These are phyloP conservation scores for Cyclopterus lumpus DNA, from an alignment of 2,797 vertebrate species.

Conservation along the genomic window DNA sequence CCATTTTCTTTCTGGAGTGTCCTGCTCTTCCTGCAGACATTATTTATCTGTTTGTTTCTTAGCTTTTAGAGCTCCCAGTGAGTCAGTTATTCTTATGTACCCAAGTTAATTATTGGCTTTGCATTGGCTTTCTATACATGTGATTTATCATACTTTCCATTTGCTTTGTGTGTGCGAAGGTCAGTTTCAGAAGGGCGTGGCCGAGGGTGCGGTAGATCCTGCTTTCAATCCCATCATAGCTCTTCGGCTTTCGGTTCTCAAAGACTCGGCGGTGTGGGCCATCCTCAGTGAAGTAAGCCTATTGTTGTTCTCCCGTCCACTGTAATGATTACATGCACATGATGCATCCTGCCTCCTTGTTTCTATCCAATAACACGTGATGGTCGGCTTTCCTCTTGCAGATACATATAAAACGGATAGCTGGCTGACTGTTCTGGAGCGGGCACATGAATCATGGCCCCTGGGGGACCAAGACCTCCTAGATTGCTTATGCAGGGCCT, in stretches of 20 bases:
- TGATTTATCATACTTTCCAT: not conserved
- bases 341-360: not conserved
- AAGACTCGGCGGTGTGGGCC: conserved; percentile 96
- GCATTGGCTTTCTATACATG: not conserved
- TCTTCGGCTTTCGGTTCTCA: conserved; percentile 91
- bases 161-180: conserved; percentile 76
- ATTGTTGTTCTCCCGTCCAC: conserved; percentile 20
- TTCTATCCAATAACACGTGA: conserved; percentile 10
- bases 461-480: conserved; percentile 57
- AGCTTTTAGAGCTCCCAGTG: too few species aligned
- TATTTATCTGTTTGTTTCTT: too few species aligned
- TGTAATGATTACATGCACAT: conserved; percentile 13
- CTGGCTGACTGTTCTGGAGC: conserved; percentile 82
- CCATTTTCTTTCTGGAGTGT: not conserved
- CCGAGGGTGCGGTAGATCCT: conserved; percentile 91
- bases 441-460: conserved; percentile 58
- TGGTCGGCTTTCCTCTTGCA: conserved; percentile 80
- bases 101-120: not conserved
- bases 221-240: conserved; percentile 92
- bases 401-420: conserved; percentile 97
- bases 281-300: conserved; percentile 95
- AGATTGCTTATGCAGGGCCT: conserved; percentile 70
- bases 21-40: not conserved
- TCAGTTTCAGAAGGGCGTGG: conserved; percentile 93
- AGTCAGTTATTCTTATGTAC: not conserved